Conservation (phyloP, 2,797 vertebrate genomes). For the Pangasius mekongensis region DNA sequence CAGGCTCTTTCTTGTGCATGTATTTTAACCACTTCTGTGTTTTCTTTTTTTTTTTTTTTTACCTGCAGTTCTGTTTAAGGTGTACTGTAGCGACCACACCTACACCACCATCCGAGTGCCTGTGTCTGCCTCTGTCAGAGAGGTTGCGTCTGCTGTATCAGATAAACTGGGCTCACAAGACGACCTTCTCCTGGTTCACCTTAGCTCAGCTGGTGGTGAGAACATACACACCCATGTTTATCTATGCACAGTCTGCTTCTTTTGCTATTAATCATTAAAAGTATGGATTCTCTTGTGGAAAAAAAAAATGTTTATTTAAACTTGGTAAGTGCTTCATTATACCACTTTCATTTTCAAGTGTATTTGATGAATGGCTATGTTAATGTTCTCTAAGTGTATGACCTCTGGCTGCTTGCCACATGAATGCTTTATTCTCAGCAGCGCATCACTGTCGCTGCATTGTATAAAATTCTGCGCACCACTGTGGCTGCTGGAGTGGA, state of each 20-base stretch:
- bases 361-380: slow-evolving; percentile 22
- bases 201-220: slow-evolving; percentile 96
- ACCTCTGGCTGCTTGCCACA: slow-evolving; percentile 38
- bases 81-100: slow-evolving; percentile 95
- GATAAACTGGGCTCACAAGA: slow-evolving; percentile 95
- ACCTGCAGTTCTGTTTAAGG: slow-evolving; percentile 91
- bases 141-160: slow-evolving; percentile 87
- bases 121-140: slow-evolving; percentile 87
- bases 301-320: slow-evolving; percentile 26
- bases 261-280: not conserved
- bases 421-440: slow-evolving; percentile 27
- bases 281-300: not conserved
- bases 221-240: slow-evolving; percentile 53
- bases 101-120: slow-evolving; percentile 94
- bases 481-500: slow-evolving; percentile 43
- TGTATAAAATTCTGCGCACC: slow-evolving; percentile 54
- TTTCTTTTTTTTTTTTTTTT: slow-evolving; percentile 23
- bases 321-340: slow-evolving; percentile 10
- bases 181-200: slow-evolving; percentile 88
- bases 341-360: slow-evolving; percentile 19
- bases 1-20: not conserved
- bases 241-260: not conserved
- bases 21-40: slow-evolving; percentile 18
- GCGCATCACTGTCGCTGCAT: slow-evolving; percentile 36
- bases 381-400: slow-evolving; percentile 31